Conservation (phyloP, 64 coral and sea anemone genomes). For the Catalaphyllia jardinei region DNA sequence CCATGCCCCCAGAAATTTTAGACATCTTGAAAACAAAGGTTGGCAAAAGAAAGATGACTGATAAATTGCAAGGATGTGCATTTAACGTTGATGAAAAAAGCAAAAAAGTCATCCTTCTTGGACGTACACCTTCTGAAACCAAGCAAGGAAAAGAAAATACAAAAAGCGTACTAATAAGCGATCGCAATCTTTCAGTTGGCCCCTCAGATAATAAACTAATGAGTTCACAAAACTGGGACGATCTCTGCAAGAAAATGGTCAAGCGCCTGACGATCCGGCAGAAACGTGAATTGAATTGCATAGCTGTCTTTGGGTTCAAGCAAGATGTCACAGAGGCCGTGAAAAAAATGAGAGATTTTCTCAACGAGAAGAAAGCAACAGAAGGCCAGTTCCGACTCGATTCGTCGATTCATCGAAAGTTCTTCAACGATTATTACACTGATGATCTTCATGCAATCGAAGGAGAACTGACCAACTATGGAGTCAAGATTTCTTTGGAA, state of each 20-base stretch:
- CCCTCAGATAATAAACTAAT: background rate
- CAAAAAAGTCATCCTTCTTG: slow-evolving; percentile 12
- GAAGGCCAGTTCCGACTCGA: slow-evolving; percentile 16
- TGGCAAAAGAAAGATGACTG: slow-evolving; percentile 14
- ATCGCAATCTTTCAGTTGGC: background rate
- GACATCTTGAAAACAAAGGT: slow-evolving; percentile 13
- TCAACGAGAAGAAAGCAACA: slow-evolving; percentile 38
- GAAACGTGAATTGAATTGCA: slow-evolving; percentile 6
- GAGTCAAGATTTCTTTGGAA: slow-evolving; percentile 24
- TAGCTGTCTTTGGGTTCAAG: slow-evolving; percentile 31
- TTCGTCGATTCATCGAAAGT: slow-evolving; percentile 9
- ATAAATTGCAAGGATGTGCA: slow-evolving; percentile 1
- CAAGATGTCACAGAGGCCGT: slow-evolving; percentile 22
- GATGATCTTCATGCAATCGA: background rate
- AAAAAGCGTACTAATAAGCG: background rate
- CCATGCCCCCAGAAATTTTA: background rate
- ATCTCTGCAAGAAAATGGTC: slow-evolving; percentile 15
- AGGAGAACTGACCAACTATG: background rate
- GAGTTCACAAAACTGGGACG: background rate
- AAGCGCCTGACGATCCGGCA: background rate
- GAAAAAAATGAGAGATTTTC: slow-evolving; percentile 33
- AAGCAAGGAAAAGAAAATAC: background rate
- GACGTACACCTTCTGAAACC: background rate
- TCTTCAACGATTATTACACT: slow-evolving; percentile 17
- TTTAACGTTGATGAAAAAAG: slow-evolving; percentile 14